These are phyloP conservation scores for Euglossa dilemma DNA, from an alignment of 1,140 invertebrate species.

Conservation along the genomic window DNA sequence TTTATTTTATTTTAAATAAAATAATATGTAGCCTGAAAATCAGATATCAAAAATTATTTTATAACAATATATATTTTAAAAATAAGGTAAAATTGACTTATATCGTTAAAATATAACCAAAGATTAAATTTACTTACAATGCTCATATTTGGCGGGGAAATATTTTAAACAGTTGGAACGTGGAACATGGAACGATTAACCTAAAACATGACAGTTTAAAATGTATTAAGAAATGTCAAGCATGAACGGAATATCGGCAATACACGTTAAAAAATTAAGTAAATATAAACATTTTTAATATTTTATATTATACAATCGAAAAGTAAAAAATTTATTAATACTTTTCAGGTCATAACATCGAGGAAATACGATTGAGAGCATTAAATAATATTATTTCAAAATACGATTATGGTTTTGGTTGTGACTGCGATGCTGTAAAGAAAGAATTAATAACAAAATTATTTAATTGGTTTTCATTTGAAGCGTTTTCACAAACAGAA, in stretches of 20 bases:
- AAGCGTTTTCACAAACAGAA: slow-evolving; percentile 69
- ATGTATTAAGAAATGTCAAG: slow-evolving; percentile 31
- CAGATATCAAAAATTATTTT: too few species aligned
- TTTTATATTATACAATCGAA: background rate
- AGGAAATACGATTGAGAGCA: slow-evolving; percentile 78
- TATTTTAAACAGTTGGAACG: slow-evolving; percentile 29
- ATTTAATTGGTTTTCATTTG: slow-evolving; percentile 80
- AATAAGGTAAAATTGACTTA: background rate
- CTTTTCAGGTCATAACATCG: slow-evolving; percentile 74
- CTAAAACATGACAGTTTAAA: slow-evolving; percentile 10
- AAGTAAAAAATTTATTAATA: background rate
- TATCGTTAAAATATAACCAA: background rate
- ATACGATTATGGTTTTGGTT: slow-evolving; percentile 76
- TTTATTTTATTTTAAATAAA: background rate
- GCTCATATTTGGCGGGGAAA: slow-evolving; percentile 56
- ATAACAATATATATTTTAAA: background rate
- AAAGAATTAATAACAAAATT: slow-evolving; percentile 78
- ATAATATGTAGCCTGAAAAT: background rate
- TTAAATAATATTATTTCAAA: slow-evolving; percentile 79
- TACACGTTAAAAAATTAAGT: slow-evolving; percentile 62
- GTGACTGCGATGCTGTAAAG: slow-evolving; percentile 75
- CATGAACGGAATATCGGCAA: slow-evolving; percentile 49
- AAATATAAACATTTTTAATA: slow-evolving; percentile 3
- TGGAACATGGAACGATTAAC: slow-evolving; percentile 15
- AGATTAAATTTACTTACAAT: background rate